Evolutionary conservation across 2,113 vertebrate species (phyloP).

Genomic region (Leucopsar rothschildi): DNA sequence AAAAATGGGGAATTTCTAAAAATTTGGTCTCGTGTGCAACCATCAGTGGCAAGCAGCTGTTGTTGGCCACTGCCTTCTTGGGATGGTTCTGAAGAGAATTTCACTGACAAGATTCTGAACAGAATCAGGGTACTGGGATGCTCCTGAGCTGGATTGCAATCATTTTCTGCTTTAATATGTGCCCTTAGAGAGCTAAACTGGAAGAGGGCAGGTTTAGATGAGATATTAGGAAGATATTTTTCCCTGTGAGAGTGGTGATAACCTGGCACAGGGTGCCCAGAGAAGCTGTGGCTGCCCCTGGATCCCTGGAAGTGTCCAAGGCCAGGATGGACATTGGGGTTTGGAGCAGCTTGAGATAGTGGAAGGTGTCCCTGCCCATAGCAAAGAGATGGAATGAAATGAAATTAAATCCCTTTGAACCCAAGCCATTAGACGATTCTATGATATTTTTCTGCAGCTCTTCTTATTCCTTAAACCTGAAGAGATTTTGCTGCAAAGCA

Average conservation of each 20-base stretch:
- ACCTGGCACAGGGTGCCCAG: not conserved
- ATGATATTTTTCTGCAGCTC: not conserved
- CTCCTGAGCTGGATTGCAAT: not conserved
- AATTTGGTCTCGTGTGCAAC: accelerated
- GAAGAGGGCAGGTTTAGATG: not conserved
- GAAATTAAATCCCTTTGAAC: not conserved
- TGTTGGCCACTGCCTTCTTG: not conserved
- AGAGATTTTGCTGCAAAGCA: not conserved
- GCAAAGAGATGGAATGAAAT: not conserved
- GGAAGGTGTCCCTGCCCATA: not conserved
- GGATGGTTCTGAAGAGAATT: accelerated
- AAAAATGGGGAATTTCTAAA: not conserved
- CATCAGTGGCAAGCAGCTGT: not conserved
- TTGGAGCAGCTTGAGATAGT: not conserved
- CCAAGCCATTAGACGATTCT: not conserved
- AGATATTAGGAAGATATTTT: not conserved
- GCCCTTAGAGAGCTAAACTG: not conserved
- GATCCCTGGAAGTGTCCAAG: not conserved
- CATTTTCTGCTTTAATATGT: not conserved
- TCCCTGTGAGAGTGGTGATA: accelerated
- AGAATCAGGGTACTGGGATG: accelerated
- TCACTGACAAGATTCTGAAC: not conserved
- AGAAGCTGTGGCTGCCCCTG: not conserved
- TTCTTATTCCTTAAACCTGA: not conserved
- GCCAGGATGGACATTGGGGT: accelerated